A percentile compares a stretch with the other conserved stretches of the same genome.
phyloP scores from a whole-genome alignment of 2,113 vertebrate genomes.

The Amazona vittata region DNA sequence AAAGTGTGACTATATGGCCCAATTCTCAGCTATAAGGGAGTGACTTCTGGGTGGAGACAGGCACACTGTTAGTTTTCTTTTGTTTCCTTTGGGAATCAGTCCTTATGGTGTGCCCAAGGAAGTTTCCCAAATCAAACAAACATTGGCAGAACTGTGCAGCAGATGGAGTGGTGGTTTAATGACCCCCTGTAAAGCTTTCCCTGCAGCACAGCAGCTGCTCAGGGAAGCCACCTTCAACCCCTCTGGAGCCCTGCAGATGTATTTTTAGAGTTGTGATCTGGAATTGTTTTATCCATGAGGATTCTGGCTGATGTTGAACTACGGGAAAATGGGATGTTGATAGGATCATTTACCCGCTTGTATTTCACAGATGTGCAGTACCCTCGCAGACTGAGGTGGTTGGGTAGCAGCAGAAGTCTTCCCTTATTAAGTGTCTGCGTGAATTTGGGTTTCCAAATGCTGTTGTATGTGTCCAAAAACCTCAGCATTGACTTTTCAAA shows the following conservation, averaged over 20 bases:
- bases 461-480: neutral
- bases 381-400: neutral
- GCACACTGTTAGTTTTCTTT: neutral
- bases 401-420: neutral
- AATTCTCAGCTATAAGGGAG: too few species aligned
- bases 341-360: neutral
- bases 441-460: neutral
- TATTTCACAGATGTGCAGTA: neutral
- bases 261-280: neutral
- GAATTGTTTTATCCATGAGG: neutral
- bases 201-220: too few species aligned
- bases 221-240: too few species aligned
- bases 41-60: too few species aligned
- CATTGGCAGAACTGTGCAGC: neutral
- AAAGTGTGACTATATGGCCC: too few species aligned
- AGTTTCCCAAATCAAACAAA: neutral
- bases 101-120: neutral
- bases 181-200: neutral
- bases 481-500: neutral
- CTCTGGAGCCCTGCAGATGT: too few species aligned
- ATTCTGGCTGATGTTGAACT: neutral
- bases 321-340: fast-evolving
- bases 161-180: too few species aligned
- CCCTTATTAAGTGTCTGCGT: too few species aligned
- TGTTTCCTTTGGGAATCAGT: neutral